Conservation (phyloP, 1,140 invertebrate genomes). For the honey bee (Apis mellifera) region Amel_HAv3.1 CM009931.2:343001-343500, state of each 20-base stretch:
- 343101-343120: not conserved
- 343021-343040: conserved; percentile 56
- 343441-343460: no score
- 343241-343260: conserved; percentile 26
- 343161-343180: conserved; percentile 50
- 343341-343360: not conserved
- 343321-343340: conserved; percentile 22
- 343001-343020: conserved; percentile 61
- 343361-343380: no score
- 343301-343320: not conserved
- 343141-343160: conserved; percentile 65
- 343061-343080: conserved; percentile 65
- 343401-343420: no score
- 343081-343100: conserved; percentile 5
- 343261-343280: conserved; percentile 72
- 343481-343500: not conserved
- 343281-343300: conserved; percentile 21
- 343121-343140: conserved; percentile 27
- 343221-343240: conserved; percentile 40
- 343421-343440: no score
- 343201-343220: conserved; percentile 28
- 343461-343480: not conserved
- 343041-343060: conserved; percentile 61
- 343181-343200: conserved; percentile 47
- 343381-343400: no score